Conservation (phyloP, 1,140 invertebrate species). For the Drosophila ficusphila region DNA sequence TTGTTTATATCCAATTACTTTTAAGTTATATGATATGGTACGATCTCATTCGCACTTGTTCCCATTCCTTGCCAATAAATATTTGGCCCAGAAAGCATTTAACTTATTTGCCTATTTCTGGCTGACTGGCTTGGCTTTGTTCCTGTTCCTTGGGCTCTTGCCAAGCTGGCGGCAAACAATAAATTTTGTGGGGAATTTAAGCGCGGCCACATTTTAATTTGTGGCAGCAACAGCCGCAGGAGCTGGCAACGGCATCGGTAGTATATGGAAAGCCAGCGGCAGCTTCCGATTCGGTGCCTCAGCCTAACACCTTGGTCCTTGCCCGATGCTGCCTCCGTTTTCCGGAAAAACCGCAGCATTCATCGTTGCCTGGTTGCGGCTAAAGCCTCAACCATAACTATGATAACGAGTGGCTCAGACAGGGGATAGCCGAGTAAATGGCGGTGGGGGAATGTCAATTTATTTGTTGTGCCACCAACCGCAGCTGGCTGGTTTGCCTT, state of each 20-base stretch:
- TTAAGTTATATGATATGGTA: too few species aligned
- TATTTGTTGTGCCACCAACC: constrained; percentile 71
- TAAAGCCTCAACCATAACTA: constrained; percentile 56
- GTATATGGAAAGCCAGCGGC: constrained; percentile 4
- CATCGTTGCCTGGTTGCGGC: constrained; percentile 60
- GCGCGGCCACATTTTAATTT: constrained; percentile 78
- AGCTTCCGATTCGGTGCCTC: constrained; percentile 23
- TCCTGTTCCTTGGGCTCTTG: constrained; percentile 34
- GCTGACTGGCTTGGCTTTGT: constrained; percentile 42
- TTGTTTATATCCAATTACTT: too few species aligned
- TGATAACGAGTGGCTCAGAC: constrained; percentile 43
- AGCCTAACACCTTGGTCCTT: constrained; percentile 54
- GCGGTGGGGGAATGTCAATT: constrained; percentile 63
- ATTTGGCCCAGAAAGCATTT: constrained; percentile 68
- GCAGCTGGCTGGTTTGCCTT: constrained; percentile 28
- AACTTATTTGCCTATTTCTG: constrained; percentile 70
- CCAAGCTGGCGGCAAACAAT: constrained; percentile 67
- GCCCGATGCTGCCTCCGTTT: not conserved
- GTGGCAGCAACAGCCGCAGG: constrained; percentile 50
- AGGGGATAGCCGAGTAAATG: not conserved
- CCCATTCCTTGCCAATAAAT: constrained; percentile 45
- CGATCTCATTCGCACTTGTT: constrained; percentile 24
- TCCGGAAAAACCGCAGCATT: constrained; percentile 63
- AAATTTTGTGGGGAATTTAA: constrained; percentile 69
- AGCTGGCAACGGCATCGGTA: constrained; percentile 1